These are phyloP conservation scores for Lacanobia oleracea DNA, from an alignment of 2,888 invertebrate genomes.

Conservation along the genomic window DNA sequence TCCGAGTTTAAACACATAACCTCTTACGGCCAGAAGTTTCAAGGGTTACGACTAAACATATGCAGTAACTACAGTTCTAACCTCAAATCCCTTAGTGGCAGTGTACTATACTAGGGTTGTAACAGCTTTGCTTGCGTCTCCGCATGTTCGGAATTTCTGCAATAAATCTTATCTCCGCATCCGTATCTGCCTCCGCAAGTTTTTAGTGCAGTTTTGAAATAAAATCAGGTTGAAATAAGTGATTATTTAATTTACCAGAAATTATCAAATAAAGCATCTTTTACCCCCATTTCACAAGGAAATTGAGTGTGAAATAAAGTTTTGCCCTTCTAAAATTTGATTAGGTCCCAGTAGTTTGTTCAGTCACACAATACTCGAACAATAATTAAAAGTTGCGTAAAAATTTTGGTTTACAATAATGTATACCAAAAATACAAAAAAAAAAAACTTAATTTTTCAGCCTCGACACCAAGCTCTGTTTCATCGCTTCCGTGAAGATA, in stretches of 20 bases:
- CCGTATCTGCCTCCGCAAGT: neutral
- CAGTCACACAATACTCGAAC: too few relatives aligned
- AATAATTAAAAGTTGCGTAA: too few relatives aligned
- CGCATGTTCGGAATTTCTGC: neutral
- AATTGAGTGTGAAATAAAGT: too few relatives aligned
- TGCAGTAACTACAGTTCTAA: conserved; percentile 56
- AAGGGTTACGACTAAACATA: conserved; percentile 62
- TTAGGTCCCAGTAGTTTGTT: too few relatives aligned
- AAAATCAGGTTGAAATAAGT: neutral
- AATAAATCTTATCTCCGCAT: neutral
- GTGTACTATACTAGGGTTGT: neutral
- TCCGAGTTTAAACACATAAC: conserved; percentile 48
- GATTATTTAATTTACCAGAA: too few relatives aligned
- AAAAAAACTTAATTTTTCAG: neutral
- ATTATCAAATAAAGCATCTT: too few relatives aligned
- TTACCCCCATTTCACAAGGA: too few relatives aligned
- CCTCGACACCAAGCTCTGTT: neutral
- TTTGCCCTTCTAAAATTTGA: too few relatives aligned
- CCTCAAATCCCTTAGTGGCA: conserved; percentile 57
- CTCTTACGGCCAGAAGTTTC: conserved; percentile 71
- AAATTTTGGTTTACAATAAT: too few relatives aligned
- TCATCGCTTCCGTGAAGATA: neutral
- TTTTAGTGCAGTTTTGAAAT: neutral
- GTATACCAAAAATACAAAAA: too few relatives aligned
- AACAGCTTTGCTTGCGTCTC: too few relatives aligned